These are phyloP conservation scores for Microctonus brassicae DNA, from an alignment of 2,888 invertebrate species.

Conservation along the genomic window DNA sequence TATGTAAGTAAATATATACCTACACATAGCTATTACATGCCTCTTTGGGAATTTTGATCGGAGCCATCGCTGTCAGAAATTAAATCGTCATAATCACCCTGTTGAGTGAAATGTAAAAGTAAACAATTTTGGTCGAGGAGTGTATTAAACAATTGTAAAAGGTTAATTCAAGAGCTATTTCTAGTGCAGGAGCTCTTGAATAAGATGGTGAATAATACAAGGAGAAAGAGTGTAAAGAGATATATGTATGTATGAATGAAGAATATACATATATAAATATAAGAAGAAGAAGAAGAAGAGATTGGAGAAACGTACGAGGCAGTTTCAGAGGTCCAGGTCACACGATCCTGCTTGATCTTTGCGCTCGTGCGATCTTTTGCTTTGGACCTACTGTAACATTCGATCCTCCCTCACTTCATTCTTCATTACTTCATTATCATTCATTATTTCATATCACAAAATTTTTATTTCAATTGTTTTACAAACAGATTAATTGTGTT, in stretches of 20 bases:
- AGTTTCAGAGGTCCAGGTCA: constrained; percentile 69
- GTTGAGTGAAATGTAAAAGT: too few relatives aligned
- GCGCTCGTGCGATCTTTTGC: constrained; percentile 67
- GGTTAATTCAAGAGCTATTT: too few relatives aligned
- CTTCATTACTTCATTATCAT: constrained; percentile 5
- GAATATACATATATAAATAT: too few relatives aligned
- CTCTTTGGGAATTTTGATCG: constrained; percentile 34
- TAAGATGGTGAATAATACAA: neutral
- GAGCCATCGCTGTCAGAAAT: constrained; percentile 10
- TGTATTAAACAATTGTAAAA: constrained; percentile 1
- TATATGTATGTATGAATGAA: too few relatives aligned
- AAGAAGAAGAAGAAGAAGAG: constrained; percentile 13
- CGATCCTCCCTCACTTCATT: constrained; percentile 24
- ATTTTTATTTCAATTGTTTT: neutral
- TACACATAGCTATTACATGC: too few relatives aligned
- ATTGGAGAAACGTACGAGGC: constrained; percentile 43
- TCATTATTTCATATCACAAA: neutral
- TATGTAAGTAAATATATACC: too few relatives aligned
- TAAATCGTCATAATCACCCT: too few relatives aligned
- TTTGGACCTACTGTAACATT: constrained; percentile 25
- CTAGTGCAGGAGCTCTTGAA: too few relatives aligned
- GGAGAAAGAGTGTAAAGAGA: constrained; percentile 3
- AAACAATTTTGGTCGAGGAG: neutral
- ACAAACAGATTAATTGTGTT: neutral
- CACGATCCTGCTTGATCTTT: constrained; percentile 70